Percentiles rank a stretch among this genome's conserved stretches.
phyloP scores from a whole-genome alignment of 2,888 invertebrate species.

The Stenodema calcarata region DNA sequence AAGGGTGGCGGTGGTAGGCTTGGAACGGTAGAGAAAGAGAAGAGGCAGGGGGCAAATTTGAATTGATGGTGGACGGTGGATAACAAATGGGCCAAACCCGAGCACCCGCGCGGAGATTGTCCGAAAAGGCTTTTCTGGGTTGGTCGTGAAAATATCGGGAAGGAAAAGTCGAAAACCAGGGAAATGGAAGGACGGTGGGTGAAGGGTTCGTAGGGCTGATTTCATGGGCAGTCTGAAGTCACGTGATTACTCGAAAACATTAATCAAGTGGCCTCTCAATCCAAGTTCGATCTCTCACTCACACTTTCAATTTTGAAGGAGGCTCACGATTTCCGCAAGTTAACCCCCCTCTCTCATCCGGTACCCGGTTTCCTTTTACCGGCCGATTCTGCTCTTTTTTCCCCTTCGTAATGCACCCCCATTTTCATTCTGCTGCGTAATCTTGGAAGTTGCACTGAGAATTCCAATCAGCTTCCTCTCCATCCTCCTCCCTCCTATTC shows the following conservation, averaged over 20 bases:
- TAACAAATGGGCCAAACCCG: not conserved
- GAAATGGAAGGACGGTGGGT: not conserved
- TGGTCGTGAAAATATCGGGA: not conserved
- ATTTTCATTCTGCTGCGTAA: not conserved
- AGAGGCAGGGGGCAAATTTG: not conserved
- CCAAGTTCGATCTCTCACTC: slow-evolving; percentile 7
- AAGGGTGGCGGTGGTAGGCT: not conserved
- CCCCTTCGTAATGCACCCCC: not conserved
- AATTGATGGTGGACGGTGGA: slow-evolving; percentile 8
- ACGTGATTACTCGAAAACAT: slow-evolving; percentile 24
- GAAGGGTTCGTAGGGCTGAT: not conserved
- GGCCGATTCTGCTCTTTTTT: not conserved
- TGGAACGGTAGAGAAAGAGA: not conserved
- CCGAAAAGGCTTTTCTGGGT: not conserved
- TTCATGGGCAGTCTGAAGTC: not conserved
- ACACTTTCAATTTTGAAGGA: slow-evolving; percentile 24
- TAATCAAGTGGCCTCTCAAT: slow-evolving; percentile 19
- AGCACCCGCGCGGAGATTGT: not conserved
- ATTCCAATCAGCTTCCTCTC: not conserved
- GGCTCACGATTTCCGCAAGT: not conserved
- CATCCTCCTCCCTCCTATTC: not conserved
- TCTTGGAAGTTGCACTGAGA: not conserved
- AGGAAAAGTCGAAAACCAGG: not conserved
- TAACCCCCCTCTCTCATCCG: not conserved
- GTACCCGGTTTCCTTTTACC: not conserved